Evolutionary conservation across 2,888 invertebrate species (phyloP), one percentile per base, ranked within the genome.

Genomic region (Rugalucina vietnamica): DNA sequence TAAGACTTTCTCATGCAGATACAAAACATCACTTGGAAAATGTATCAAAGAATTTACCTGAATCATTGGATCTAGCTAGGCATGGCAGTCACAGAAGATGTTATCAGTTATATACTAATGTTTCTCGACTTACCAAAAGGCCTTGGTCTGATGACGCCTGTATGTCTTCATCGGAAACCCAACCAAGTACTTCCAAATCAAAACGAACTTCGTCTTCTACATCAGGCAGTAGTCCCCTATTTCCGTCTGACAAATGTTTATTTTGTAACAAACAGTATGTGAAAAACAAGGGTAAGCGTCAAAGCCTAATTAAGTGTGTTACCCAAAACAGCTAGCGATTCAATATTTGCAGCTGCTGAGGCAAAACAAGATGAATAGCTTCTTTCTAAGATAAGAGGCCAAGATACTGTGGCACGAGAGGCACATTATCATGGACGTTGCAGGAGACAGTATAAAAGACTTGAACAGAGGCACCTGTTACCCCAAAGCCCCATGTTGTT

Each of bases 51-150:
- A 75, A 50, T 24, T 21, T 75, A 34, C 76, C 70, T 2, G 29
- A 50, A 2, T 0, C 29, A n/a, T 29, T 75, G 32, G 54, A 71
- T 57, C 0, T 1, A 34, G 24, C 74, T 1, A 21, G 14, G 3
- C 80, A 57, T 49, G 76, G 76, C 4, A 21, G 3, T 18, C 81
- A 81, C 21, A 76, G 37, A 76, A 5, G 71, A 34, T 81, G 81
- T 57, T 81, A 76, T 24, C 76, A 74, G 32, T 12, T 34, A 5
- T 80, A 54, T 29, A 75, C 75, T 50, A 43, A 27, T 14, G 18
- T 60, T 29, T 60, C 24, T 14, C 60, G 24, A 60, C n/a, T n/a
- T n/a, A n/a, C n/a, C n/a, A n/a, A n/a, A n/a, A n/a, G 4, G 24
- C 27, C 24, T 60, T 2, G 29, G 29, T 29, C 24, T 12, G 21